These are phyloP conservation scores for Poeciliopsis turrubarensis DNA, from an alignment of 2,113 vertebrate genomes.

Conservation along the genomic window DNA sequence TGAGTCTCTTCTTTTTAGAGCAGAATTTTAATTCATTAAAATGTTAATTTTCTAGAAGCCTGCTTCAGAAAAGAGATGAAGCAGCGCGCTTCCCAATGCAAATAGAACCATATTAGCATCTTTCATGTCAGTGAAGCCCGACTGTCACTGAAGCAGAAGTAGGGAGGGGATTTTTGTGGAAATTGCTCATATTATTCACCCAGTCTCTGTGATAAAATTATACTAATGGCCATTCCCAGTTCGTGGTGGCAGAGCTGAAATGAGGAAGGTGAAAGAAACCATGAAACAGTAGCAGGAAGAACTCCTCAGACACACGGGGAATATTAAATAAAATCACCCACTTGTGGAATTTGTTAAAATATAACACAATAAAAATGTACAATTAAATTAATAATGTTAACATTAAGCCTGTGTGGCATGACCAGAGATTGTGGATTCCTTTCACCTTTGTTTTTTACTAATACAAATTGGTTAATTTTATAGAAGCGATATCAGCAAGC, in stretches of 20 bases:
- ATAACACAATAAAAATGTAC: no score
- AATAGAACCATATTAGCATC: slow-evolving; percentile 24
- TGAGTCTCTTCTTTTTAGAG: no score
- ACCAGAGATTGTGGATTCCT: background rate
- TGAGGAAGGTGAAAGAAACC: slow-evolving; percentile 18
- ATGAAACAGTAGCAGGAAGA: slow-evolving; percentile 56
- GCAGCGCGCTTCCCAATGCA: slow-evolving; percentile 15
- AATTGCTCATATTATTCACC: slow-evolving; percentile 20
- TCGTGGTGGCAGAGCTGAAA: slow-evolving; percentile 28
- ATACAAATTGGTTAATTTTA: background rate
- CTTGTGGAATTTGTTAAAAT: slow-evolving; percentile 72
- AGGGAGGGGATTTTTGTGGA: slow-evolving; percentile 3
- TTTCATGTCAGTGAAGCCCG: slow-evolving; percentile 17
- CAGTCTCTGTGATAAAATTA: slow-evolving; percentile 19
- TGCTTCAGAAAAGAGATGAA: slow-evolving; percentile 40
- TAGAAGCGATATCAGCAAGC: no score
- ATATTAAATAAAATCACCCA: slow-evolving; percentile 58
- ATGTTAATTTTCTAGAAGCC: slow-evolving; percentile 28
- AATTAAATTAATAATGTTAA: background rate
- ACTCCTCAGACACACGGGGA: slow-evolving; percentile 36
- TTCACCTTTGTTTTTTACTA: background rate
- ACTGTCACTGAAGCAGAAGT: slow-evolving; percentile 10
- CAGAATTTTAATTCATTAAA: slow-evolving; percentile 21
- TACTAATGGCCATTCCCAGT: slow-evolving; percentile 30
- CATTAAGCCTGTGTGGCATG: background rate